Conservation (phyloP, 1,140 invertebrate genomes). For the Drosophila micromelanica region DNA sequence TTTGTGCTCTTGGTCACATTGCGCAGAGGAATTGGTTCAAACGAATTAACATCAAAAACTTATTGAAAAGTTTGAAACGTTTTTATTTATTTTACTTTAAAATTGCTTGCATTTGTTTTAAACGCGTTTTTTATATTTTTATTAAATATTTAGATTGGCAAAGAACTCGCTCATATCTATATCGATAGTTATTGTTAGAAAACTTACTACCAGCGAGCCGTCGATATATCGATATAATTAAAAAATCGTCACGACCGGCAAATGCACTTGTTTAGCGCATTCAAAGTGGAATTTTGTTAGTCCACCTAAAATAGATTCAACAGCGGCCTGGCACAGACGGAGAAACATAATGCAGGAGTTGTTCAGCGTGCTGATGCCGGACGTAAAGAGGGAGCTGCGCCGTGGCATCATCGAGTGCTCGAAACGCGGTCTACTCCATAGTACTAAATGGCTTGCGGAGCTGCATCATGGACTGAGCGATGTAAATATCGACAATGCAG, state of each 20-base stretch:
- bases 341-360: conserved; percentile 59
- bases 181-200: not conserved
- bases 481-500: conserved; percentile 86
- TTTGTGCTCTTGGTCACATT: not conserved
- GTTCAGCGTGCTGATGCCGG: conserved; percentile 68
- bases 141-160: not conserved
- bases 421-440: conserved; percentile 77
- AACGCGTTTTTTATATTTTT: not conserved
- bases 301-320: not conserved
- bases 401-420: conserved; percentile 81
- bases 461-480: conserved; percentile 91
- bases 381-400: conserved; percentile 74
- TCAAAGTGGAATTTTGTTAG: conserved; percentile 24
- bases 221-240: conserved; percentile 14
- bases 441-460: conserved; percentile 93
- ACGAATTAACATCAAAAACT: not conserved
- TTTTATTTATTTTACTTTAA: not conserved
- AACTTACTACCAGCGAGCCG: not conserved
- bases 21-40: not conserved
- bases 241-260: conserved; percentile 47
- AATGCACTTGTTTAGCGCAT: conserved; percentile 52
- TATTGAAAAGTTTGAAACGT: no score
- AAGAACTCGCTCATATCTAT: no score
- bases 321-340: not conserved
- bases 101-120: not conserved